These are phyloP conservation scores for Gambusia yucatana DNA, from an alignment of 2,797 vertebrate genomes.

Conservation along the genomic window DNA sequence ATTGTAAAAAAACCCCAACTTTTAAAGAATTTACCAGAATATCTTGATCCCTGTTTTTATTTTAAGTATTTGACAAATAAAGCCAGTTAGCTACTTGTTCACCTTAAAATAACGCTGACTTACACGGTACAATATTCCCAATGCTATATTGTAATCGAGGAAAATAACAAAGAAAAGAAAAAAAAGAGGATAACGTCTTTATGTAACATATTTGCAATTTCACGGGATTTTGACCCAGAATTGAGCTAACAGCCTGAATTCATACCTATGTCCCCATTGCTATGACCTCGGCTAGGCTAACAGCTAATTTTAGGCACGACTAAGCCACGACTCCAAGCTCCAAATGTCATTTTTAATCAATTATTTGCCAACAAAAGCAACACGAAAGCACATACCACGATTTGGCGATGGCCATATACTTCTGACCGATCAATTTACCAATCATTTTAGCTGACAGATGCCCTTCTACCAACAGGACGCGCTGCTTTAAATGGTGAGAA, in stretches of 20 bases:
- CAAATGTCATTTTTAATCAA: neutral
- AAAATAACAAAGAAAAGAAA: neutral
- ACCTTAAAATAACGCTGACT: neutral
- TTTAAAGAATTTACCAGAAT: neutral
- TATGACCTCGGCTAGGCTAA: constrained; percentile 71
- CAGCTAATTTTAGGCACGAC: constrained; percentile 55
- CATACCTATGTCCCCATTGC: constrained; percentile 12
- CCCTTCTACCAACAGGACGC: neutral
- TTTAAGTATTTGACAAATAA: neutral
- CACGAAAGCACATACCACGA: constrained; percentile 70
- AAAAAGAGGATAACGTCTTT: neutral
- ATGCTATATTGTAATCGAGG: rapidly evolving
- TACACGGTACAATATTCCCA: neutral
- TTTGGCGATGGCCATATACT: constrained; percentile 72
- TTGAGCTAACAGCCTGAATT: constrained; percentile 14
- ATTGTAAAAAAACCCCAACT: neutral
- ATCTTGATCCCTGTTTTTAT: neutral
- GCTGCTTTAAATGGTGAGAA: neutral
- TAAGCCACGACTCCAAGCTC: neutral
- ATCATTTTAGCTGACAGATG: constrained; percentile 62
- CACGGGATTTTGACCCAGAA: neutral
- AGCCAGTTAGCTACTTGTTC: neutral
- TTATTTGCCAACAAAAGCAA: rapidly evolving
- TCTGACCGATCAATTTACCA: constrained; percentile 72
- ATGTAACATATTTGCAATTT: neutral